Evolutionary conservation across 2,113 vertebrate species (phyloP).

Genomic region (Sterna hirundo): DNA sequence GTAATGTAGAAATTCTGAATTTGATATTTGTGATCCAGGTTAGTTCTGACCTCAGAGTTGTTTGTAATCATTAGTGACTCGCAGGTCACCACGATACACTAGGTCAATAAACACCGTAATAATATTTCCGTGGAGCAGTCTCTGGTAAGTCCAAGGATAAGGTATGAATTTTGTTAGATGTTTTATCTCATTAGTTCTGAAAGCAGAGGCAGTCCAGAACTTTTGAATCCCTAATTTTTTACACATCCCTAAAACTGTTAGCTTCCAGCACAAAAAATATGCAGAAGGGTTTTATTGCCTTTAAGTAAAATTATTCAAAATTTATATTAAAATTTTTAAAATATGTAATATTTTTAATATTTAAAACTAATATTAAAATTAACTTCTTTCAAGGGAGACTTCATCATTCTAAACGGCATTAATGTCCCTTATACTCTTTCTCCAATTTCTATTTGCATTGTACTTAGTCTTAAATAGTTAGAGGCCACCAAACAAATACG

Average conservation of each 20-base stretch:
- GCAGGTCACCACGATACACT: neutral
- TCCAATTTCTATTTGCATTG: neutral
- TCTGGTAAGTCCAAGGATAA: neutral
- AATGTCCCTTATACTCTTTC: neutral
- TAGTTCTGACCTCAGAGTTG: neutral
- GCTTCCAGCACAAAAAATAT: neutral
- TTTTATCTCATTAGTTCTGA: neutral
- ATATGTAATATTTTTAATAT: too few species aligned
- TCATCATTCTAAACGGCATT: neutral
- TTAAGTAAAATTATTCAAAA: neutral
- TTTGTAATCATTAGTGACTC: neutral
- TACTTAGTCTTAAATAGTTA: neutral
- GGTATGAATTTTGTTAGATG: neutral
- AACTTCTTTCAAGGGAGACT: neutral
- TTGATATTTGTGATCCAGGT: neutral
- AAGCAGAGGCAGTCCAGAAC: neutral
- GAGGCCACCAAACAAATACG: neutral
- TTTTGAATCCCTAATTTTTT: neutral
- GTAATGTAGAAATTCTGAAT: neutral
- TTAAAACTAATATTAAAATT: neutral
- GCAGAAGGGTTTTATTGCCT: neutral
- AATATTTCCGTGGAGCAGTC: neutral
- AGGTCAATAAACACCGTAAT: neutral
- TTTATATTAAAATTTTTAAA: too few species aligned
- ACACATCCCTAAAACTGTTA: neutral